Evolutionary conservation across 37 sponge, comb jelly and placozoan species (phyloP), one percentile per base, ranked within the genome.

Genomic region (Diacarnus erythraeanus): DNA sequence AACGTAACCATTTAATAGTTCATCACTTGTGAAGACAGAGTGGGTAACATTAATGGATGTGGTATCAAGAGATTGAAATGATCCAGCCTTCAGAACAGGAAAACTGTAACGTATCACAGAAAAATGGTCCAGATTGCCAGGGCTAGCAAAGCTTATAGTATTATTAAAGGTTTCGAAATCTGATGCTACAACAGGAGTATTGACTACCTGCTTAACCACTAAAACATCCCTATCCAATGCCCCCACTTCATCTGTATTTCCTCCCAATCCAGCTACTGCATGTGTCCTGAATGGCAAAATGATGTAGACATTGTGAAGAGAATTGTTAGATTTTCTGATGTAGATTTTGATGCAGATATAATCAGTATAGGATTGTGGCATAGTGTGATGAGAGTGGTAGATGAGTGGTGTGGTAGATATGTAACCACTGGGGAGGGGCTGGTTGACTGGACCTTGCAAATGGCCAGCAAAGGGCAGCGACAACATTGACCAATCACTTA

Each of bases 361-460:
- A 60, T 77, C 77, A 15, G 26, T 71, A n/a, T 40, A 23, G 8
- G 30, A 29, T 12, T 27, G 25, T 23, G 6, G 4, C 30, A 39
- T 42, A 1, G 1, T 41, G 23, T n/a, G 42, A 23, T 71, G 41
- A 23, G 71, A 10, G 22, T 40, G 41, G 31, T 77, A 77, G 17
- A 25, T 38, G 42, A 77, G 65, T 17, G n/a, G 37, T 21, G 26
- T 27, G 0, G 21, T 33, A 57, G 64, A 54, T 0, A 64, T 38
- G 31, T 65, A 74, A 15, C 82, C 82, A 82, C 74, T 61, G 1
- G 82, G 82, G 8, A 82, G 54, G 5, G 74, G 47, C 31, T 47
- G 68, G 57, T 66, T 34, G 36, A 27, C 29, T 23, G 8, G 9
- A 44, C 69, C 69, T 21, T 36, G 10, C 23, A 79, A 23, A 0